Base-by-base conservation (phyloP, 2,113 vertebrate species). In the Callipepla californica region DNA sequence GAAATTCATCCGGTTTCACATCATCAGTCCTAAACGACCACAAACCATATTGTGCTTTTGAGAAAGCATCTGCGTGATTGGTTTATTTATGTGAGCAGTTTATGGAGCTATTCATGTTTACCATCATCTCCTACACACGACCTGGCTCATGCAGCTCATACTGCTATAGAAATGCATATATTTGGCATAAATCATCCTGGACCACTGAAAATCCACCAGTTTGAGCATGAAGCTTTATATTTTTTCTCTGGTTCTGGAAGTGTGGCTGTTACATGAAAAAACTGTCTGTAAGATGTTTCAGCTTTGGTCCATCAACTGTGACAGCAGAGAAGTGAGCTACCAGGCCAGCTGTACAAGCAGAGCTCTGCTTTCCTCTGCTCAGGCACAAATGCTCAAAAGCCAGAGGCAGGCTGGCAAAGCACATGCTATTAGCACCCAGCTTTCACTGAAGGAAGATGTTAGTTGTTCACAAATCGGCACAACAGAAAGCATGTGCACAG, bases 71-170 rank as follows among this genome's bases (percentile, higher is more conserved):
- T 67, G 30, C n/a, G 69, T 73, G 69, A 4, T 30, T 32, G 62
- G 4, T 7, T 78, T 19, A 3, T 45, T 15, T 68, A 74, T 62
- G 42, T 47, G 40, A 18, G 9, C 62, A 36, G 14, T 79, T 69
- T 70, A 9, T 45, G 47, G 55, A 91, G 42, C 45, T 26, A 5
- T 32, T 87, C 62, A 45, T 14, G 0, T 36, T 53, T 23, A 20
- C 18, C 7, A 4, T 40, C 3, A 0, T n/a, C 67, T 90, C 30
- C 59, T 55, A 66, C 58, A 10, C 57, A 38, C 45, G 48, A 81
- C 14, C 36, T 25, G 53, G 59, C n/a, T 69, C 42, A 0, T 2
- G 14, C 4, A 38, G 18, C 36, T 53, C 42, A 0, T 2, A 17
- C 4, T 44, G 18, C 36, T 53, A 13, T 6, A 25, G 15, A 65